Conservation (phyloP, 2,113 vertebrate genomes). For the Epinephelus lanceolatus region DNA sequence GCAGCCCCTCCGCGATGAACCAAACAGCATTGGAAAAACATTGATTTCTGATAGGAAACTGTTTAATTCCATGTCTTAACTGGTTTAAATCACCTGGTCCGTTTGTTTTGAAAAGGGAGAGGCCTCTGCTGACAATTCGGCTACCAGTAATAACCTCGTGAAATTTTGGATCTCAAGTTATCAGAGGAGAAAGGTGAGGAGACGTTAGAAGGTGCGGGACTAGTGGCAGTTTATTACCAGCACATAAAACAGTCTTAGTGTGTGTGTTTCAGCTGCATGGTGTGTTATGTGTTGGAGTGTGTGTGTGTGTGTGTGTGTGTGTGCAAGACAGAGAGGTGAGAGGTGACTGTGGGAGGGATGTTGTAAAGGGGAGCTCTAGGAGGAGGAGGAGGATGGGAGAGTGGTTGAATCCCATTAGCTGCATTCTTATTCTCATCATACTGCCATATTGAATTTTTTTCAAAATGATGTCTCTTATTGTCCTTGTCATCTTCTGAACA, state of each 20-base stretch:
- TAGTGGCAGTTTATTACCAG: slow-evolving; percentile 46
- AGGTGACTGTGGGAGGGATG: background rate
- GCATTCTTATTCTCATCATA: slow-evolving; percentile 57
- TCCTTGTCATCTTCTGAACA: slow-evolving; percentile 41
- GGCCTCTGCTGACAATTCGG: too few species aligned
- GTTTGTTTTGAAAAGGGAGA: too few species aligned
- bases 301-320: background rate
- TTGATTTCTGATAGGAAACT: too few species aligned
- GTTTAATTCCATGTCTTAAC: too few species aligned
- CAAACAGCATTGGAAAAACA: too few species aligned
- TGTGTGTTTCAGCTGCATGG: slow-evolving; percentile 15
- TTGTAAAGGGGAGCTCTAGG: slow-evolving; percentile 21
- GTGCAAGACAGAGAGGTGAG: background rate
- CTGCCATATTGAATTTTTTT: slow-evolving; percentile 50
- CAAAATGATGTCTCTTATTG: slow-evolving; percentile 54
- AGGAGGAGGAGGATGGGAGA: slow-evolving; percentile 2
- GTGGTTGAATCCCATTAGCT: slow-evolving; percentile 58
- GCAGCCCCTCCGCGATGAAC: too few species aligned
- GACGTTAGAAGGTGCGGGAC: too few species aligned
- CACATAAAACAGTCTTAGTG: slow-evolving; percentile 58
- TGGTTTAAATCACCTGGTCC: too few species aligned
- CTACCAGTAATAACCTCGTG: too few species aligned
- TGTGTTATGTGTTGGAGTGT: background rate
- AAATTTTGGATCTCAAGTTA: too few species aligned
- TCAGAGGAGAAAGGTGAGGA: too few species aligned